Evolutionary conservation across 2,113 vertebrate genomes (phyloP), one percentile per base, ranked within the genome.

Genomic region (Hepsetus odoe): DNA sequence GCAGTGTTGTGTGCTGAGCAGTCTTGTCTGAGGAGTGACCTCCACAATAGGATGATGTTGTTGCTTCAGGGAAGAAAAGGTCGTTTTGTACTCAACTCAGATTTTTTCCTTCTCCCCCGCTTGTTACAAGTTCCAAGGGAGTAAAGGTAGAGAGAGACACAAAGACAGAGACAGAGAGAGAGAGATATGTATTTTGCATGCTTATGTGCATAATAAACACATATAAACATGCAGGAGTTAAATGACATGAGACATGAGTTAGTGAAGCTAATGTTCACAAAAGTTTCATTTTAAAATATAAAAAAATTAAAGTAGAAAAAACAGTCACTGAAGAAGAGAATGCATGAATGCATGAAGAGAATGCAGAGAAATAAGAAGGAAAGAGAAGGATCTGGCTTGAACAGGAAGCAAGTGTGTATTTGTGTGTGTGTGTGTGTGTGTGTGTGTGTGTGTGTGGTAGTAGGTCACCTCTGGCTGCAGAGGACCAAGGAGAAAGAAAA

Each of bases 21-120:
- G 86, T 88, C 86, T 86, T 88, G 86, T 86, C 80, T 87, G 88
- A 86, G 87, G 83, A 74, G 80, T 90, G 90, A 91, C 90, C 90
- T 92, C 90, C 86, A 89, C 89, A 89, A 91, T 88, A 85, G 90
- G 88, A 89, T 89, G 88, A 90, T 91, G 86, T 87, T 90, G 89
- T 90, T 88, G 90, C 91, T 92, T 92, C 88, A 66, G 89, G 91
- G 88, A 90, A 90, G 87, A 91, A 88, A 90, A 89, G 89, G 90
- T 90, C 86, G 82, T 90, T 90, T 89, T 90, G 88, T 88, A 86
- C 90, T 88, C 18, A 65, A 65, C 61, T 65, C 16, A 1, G n/a
- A 11, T 55, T 55, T 85, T 81, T 82, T 83, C 85, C 73, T 82
- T 79, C 82, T 76, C 73, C 58, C 82, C 49, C 81, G 30, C 30